Evolutionary conservation across 2,113 vertebrate genomes (phyloP), one percentile per base, ranked within the genome.

Genomic region (Paradoxurus hermaphroditus): DNA sequence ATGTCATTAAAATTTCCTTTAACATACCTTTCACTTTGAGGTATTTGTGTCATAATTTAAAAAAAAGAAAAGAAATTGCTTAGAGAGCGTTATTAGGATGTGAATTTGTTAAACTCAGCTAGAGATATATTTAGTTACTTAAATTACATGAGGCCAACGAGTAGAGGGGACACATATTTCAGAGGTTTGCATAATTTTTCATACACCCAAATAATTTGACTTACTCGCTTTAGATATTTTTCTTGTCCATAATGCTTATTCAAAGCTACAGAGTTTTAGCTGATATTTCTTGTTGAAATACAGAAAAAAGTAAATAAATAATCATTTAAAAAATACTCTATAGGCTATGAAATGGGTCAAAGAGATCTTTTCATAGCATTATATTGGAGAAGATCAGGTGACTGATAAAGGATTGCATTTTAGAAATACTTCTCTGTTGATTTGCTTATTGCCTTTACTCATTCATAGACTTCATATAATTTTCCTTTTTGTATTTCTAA

Each of bases 51-150:
- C 31, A 91, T 34, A 96, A 68, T 67, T 72, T 49, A 15, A 46
- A 53, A 94, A 79, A 75, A 31, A 87, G 23, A 92, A 96, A 93
- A 75, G 77, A 81, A 77, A 49, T 83, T 70, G 9, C 70, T 81
- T 63, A 72, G 27, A 62, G 31, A 79, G 10, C 8, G 88, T 88
- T 93, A 46, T 93, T 94, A 82, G 25, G 29, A 91, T 78, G 3
- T 53, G 39, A 95, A n/a, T 82, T 44, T 95, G 36, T 88, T 88
- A 63, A 93, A 70, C 10, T 81, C 27, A 11, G 31, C 70, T 90
- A 68, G 36, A 89, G 41, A 39, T 79, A 68, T 73, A 92, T 85
- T 93, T 89, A 95, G 87, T 83, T 93, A 53, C 34, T 86, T 94
- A 78, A 90, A 75, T 77, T 79, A 70, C 53, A 36, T 31, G 41